These are phyloP conservation scores for Charina bottae DNA, from an alignment of 2,113 vertebrate species.

Conservation along the genomic window DNA sequence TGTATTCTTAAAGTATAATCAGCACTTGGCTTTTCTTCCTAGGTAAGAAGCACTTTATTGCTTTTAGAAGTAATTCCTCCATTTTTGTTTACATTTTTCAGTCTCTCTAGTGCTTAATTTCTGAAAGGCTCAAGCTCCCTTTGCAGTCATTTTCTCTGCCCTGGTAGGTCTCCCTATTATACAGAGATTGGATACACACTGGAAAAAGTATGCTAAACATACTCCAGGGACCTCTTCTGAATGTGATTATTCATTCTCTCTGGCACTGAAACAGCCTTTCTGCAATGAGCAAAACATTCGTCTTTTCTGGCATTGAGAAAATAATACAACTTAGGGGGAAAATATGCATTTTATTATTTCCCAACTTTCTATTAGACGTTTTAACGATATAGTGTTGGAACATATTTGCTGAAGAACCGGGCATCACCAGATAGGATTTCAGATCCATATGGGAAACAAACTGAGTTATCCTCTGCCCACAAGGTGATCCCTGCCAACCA, in stretches of 20 bases:
- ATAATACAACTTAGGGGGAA: not conserved
- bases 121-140: not conserved
- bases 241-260: not conserved
- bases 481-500: not conserved
- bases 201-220: not conserved
- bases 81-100: not conserved
- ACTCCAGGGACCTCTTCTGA: not conserved
- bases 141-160: not conserved
- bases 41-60: not conserved
- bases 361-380: not conserved
- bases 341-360: not conserved
- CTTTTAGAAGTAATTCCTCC: not conserved
- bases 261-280: not conserved
- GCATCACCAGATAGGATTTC: not conserved
- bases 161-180: not conserved
- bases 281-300: not conserved
- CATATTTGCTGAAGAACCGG: not conserved
- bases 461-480: not conserved
- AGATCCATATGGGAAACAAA: not conserved
- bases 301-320: not conserved
- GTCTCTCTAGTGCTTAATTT: not conserved
- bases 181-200: not conserved
- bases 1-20: not conserved
- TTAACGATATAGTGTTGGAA: not conserved
- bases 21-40: not conserved